Evolutionary conservation across 2,797 vertebrate genomes (phyloP), one percentile per base, ranked within the genome.

Genomic region (Pangasius sanitwongsei): DNA sequence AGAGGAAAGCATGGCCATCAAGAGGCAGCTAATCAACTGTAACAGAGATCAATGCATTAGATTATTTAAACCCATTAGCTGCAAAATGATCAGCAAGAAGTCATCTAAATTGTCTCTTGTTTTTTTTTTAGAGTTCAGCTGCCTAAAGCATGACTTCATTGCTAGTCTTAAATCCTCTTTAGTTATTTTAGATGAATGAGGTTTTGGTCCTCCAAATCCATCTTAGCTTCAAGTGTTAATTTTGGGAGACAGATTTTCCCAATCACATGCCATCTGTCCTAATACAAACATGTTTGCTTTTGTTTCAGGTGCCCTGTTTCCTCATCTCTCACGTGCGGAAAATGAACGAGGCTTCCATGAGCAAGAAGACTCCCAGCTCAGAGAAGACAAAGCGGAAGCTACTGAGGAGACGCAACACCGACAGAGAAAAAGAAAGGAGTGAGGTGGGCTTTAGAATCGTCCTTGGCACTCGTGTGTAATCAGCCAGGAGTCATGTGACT

Each of bases 271-370:
- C 84, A 5, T 81, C 53, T 28, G 63, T 50, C 6, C 44, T 82
- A 28, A 78, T 23, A 25, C 78, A 20, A 23, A 67, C 6, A 41
- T 34, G 50, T 48, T 31, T 77, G 12, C 16, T 1, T 78, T 61
- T 48, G 86, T 57, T 55, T 77, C 90, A 99, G 98, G 97, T 99
- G 4, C 98, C 98, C 0, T 97, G 94, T 85, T 99, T 99, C 92
- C 93, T 99, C 89, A 95, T 99, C 92, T 95, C 96, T 41, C 98
- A 99, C 88, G 96, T 99, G 78, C 97, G 98, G 93, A 98, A 97
- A 93, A 96, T 99, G 97, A 98, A 98, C 67, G 97, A 98, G 90
- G 96, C 96, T 70, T 92, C 96, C 0, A 93, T 96, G 92, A 96
- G 95, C 89, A 97, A 96, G 94, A 98, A 95, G 65, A 95, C 96